Percentiles rank a stretch among this genome's conserved stretches.
Evolutionary conservation across 1,140 invertebrate species (phyloP).

Genomic region (Lordiphosa mommai): DNA sequence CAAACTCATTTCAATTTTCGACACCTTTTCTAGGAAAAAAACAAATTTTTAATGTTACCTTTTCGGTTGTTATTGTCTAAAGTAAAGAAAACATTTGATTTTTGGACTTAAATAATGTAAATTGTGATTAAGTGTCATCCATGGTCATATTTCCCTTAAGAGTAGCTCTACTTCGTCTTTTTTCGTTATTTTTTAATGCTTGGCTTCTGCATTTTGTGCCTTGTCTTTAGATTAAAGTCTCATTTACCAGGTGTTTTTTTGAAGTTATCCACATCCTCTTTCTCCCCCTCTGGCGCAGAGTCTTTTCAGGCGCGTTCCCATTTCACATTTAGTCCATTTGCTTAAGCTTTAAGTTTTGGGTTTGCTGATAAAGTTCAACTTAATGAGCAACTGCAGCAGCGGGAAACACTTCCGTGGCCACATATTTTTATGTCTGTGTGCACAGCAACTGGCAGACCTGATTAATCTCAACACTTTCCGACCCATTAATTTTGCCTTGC

Average conservation of each 20-base stretch:
- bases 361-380: constrained; percentile 65
- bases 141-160: background rate
- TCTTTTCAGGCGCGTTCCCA: constrained; percentile 23
- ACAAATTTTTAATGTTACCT: no score
- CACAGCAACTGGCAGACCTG: constrained; percentile 34
- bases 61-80: no score
- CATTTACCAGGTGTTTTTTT: constrained; percentile 46
- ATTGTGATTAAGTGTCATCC: no score
- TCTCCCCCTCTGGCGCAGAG: background rate
- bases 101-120: no score
- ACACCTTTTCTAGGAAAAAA: no score
- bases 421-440: constrained; percentile 20
- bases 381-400: constrained; percentile 55
- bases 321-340: constrained; percentile 57
- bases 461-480: constrained; percentile 78
- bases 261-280: constrained; percentile 1
- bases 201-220: background rate
- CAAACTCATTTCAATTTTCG: no score
- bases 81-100: no score
- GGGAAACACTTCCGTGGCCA: background rate
- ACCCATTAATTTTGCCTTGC: constrained; percentile 64
- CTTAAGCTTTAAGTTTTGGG: constrained; percentile 52
- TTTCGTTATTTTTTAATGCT: no score
- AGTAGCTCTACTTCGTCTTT: background rate
- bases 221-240: constrained; percentile 34